Conservation (phyloP, 1,140 invertebrate genomes). For the Penaeus indicus region DNA sequence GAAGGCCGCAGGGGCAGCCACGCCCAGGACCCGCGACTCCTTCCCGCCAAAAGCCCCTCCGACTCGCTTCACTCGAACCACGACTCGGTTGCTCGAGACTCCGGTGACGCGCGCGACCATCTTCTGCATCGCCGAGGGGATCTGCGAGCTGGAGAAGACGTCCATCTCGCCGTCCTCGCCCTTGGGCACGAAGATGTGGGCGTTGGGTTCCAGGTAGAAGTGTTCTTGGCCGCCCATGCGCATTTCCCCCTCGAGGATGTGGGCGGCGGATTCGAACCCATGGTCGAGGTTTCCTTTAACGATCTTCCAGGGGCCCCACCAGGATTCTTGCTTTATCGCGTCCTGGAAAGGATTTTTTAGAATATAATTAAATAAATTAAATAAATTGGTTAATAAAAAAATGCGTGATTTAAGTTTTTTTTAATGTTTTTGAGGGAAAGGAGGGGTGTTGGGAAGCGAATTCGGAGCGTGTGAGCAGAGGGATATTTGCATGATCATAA, state of each 20-base stretch:
- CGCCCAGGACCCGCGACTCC: slow-evolving; percentile 80
- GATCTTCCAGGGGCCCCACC: slow-evolving; percentile 66
- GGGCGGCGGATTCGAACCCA: slow-evolving; percentile 77
- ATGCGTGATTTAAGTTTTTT: no score
- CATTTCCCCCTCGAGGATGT: slow-evolving; percentile 81
- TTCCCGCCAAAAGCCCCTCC: slow-evolving; percentile 98
- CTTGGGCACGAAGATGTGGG: slow-evolving; percentile 79
- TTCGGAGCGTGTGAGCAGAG: no score
- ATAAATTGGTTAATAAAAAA: no score
- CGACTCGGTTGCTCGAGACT: slow-evolving; percentile 82
- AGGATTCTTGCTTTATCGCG: slow-evolving; percentile 82
- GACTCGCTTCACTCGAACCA: slow-evolving; percentile 84
- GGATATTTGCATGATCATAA: no score
- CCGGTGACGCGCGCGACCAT: slow-evolving; percentile 80
- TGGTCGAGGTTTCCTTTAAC: slow-evolving; percentile 77
- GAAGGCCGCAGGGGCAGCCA: slow-evolving; percentile 72
- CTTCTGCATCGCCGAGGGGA: slow-evolving; percentile 81
- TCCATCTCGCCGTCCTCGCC: slow-evolving; percentile 87
- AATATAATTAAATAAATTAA: no score
- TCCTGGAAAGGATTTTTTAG: slow-evolving; percentile 72
- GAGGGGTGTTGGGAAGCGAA: no score
- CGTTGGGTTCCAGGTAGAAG: slow-evolving; percentile 94
- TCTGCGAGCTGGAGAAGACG: slow-evolving; percentile 85
- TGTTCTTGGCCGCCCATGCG: slow-evolving; percentile 94
- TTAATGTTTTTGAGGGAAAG: no score